Base-by-base conservation (phyloP, 2,797 vertebrate genomes). In the Cossypha polioptera region DNA sequence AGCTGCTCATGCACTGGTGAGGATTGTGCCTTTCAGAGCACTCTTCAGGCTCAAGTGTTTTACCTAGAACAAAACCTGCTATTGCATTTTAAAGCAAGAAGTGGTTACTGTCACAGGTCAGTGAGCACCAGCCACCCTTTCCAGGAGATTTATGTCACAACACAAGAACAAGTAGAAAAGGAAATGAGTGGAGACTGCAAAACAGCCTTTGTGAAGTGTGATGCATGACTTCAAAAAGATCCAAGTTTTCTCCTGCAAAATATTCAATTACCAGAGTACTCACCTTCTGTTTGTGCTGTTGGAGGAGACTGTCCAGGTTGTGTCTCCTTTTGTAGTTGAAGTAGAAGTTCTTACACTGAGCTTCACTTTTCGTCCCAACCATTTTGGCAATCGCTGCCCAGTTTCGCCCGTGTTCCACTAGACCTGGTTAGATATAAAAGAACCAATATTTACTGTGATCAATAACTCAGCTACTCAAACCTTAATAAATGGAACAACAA, bases 301-400 rank as follows among this genome's bases (percentile, higher is more conserved):
- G 99, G 35, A 99, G 98, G 45, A 99, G 98, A 95, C 99, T 99
- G 97, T 99, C 99, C 87, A 99, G 98, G 92, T 99, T 99, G 96
- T 99, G 99, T 53, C 99, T 98, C 87, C 99, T 98, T 97, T 99
- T 99, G 95, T 99, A 99, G 96, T 99, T 99, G 95, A 99, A 99
- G 96, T 99, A 99, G 96, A 99, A 99, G 97, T 99, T 99, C 97
- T 99, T 99, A 98, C 99, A 99, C 83, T 99, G 99, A 35, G 99
- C 99, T 97, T 99, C 99, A 35, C 99, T 99, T 98, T 99, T 99
- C 0, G 99, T 99, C 94, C 99, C 99, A 95, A 99, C 99, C 99
- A 99, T 99, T 98, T 99, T 99, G 96, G 99, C 99, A 80, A 99
- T 99, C 26, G 99, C 99, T 53, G 99, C 98, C 99, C 99, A 99